Evolutionary conservation across 30 jellyfish, hydroid and myxozoan genomes (phyloP).

Genomic region (Cassiopea xamachana): DNA sequence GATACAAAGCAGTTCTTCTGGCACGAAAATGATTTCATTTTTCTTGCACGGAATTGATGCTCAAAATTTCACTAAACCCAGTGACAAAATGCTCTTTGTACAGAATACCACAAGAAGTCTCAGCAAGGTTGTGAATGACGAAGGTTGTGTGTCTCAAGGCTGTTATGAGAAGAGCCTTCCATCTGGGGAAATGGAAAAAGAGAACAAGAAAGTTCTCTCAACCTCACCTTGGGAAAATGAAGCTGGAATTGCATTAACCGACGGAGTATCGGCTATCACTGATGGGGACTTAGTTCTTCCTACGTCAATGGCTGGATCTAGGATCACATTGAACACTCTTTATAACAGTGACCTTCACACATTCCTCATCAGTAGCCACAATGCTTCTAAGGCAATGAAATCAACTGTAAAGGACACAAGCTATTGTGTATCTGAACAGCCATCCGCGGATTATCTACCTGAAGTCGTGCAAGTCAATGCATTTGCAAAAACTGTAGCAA

Average conservation of each 20-base stretch:
- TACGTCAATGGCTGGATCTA: constrained; percentile 39
- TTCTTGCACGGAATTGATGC: constrained; percentile 40
- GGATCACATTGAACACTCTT: not conserved
- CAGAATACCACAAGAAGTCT: not conserved
- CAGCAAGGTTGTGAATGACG: not conserved
- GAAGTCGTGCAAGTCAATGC: constrained; percentile 63
- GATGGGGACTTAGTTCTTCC: constrained; percentile 47
- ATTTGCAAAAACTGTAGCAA: constrained; percentile 51
- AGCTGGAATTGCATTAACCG: constrained; percentile 2
- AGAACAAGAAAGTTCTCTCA: not conserved
- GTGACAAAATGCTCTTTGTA: constrained; percentile 21
- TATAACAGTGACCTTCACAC: constrained; percentile 3
- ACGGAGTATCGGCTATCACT: constrained; percentile 36
- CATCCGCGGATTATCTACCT: constrained; percentile 54
- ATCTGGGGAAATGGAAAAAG: not conserved
- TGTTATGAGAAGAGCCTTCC: not conserved
- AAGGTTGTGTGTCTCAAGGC: constrained; percentile 40
- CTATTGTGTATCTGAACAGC: constrained; percentile 31
- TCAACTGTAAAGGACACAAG: not conserved
- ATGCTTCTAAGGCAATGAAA: not conserved
- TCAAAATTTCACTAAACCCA: constrained; percentile 11
- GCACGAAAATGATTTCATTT: constrained; percentile 24
- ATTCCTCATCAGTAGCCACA: not conserved
- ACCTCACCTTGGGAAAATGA: constrained; percentile 49
- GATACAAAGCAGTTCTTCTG: not conserved